Evolutionary conservation across 2,888 invertebrate genomes (phyloP).

Genomic region (Melolontha melolontha): DNA sequence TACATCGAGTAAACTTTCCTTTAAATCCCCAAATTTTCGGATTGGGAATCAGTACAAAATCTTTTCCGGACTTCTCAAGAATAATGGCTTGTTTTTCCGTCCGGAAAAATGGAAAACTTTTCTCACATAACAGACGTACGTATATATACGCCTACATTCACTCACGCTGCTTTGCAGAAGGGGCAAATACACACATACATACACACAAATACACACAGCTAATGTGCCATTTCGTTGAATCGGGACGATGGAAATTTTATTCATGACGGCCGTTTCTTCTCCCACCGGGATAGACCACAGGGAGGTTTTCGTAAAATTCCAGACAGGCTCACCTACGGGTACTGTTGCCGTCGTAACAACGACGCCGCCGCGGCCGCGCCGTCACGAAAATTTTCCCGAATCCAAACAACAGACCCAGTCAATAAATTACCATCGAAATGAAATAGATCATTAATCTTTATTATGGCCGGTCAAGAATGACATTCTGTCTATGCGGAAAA

Average conservation of each 20-base stretch:
- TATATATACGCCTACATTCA: not conserved
- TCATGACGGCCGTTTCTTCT: constrained; percentile 19
- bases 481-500: constrained; percentile 27
- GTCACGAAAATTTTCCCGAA: not conserved
- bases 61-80: constrained; percentile 2
- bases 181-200: not conserved
- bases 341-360: not conserved
- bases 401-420: not conserved
- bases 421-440: constrained; percentile 32
- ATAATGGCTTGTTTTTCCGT: constrained; percentile 26
- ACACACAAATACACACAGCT: not conserved
- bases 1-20: too few relatives aligned
- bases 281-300: not conserved
- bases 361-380: not conserved
- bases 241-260: constrained; percentile 26
- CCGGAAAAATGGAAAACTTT: constrained; percentile 21
- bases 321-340: not conserved
- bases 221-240: constrained; percentile 6
- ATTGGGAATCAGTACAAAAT: constrained; percentile 21
- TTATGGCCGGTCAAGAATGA: constrained; percentile 43
- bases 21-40: too few relatives aligned
- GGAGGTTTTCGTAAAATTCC: not conserved
- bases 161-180: not conserved
- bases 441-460: constrained; percentile 47
- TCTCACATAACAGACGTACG: not conserved